phyloP scores from a whole-genome alignment of 1,140 invertebrate species.

The Anastrepha obliqua region DNA sequence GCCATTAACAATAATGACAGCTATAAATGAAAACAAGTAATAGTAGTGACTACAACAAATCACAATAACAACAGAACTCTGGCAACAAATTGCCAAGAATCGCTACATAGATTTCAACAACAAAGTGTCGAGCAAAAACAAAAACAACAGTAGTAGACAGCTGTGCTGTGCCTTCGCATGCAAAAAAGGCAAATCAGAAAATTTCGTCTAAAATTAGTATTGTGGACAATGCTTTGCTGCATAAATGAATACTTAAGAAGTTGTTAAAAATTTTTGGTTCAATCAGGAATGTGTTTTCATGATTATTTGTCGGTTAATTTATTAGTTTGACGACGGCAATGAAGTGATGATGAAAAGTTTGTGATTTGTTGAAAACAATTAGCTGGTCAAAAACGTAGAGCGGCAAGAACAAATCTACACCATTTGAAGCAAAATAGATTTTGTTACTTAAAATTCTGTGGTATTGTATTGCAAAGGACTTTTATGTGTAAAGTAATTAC shows the following conservation, averaged over 20 bases:
- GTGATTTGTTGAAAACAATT: not conserved
- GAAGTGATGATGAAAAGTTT: not conserved
- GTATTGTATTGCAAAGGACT: no score
- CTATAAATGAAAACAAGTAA: slow-evolving; percentile 40
- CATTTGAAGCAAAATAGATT: no score
- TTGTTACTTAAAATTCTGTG: no score
- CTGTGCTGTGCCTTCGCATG: not conserved
- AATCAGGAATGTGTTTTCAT: not conserved
- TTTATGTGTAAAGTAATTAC: no score
- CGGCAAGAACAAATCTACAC: no score
- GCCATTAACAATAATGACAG: slow-evolving; percentile 40
- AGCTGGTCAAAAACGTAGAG: not conserved
- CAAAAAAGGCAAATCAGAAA: slow-evolving; percentile 1
- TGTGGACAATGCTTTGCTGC: not conserved
- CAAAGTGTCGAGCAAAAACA: not conserved
- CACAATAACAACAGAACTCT: not conserved
- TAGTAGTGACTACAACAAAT: slow-evolving; percentile 48
- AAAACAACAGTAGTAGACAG: not conserved
- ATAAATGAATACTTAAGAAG: not conserved
- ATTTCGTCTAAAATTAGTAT: slow-evolving; percentile 16
- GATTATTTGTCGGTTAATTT: not conserved
- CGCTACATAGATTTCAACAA: not conserved
- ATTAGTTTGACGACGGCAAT: not conserved
- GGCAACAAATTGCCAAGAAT: not conserved
- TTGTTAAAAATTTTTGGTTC: slow-evolving; percentile 4